Conservation (phyloP, 2,888 invertebrate genomes). For the Drosophila seclusa region DNA sequence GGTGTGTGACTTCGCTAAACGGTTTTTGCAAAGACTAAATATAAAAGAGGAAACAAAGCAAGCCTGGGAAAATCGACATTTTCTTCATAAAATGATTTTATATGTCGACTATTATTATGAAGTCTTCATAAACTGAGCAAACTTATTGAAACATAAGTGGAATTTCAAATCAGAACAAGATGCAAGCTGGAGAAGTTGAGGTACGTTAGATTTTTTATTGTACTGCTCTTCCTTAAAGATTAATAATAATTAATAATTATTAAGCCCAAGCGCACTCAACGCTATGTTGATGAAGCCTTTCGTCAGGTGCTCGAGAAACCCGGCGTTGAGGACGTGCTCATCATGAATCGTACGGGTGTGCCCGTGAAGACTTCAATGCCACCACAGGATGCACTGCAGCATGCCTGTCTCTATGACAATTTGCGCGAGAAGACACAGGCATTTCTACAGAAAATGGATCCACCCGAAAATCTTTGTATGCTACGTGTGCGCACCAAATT, state of each 20-base stretch:
- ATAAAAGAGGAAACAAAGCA: not conserved
- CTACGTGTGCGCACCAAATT: conserved; percentile 79
- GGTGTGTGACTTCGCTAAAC: conserved; percentile 2
- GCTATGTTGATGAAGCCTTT: conserved; percentile 82
- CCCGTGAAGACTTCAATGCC: conserved; percentile 82
- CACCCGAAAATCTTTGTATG: conserved; percentile 71
- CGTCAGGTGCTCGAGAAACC: conserved; percentile 70
- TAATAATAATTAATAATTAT: not conserved
- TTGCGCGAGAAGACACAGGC: conserved; percentile 79
- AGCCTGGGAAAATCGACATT: not conserved
- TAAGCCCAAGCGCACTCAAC: conserved; percentile 77
- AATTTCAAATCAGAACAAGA: not conserved
- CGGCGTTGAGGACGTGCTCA: conserved; percentile 79
- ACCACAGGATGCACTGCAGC: conserved; percentile 69
- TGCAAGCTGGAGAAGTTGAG: conserved; percentile 49
- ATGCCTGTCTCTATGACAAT: conserved; percentile 81
- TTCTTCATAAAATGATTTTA: too few relatives aligned
- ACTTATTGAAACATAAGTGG: not conserved
- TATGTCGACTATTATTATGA: conserved; percentile 13
- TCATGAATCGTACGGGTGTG: conserved; percentile 81
- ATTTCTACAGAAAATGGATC: conserved; percentile 77
- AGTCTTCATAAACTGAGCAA: conserved; percentile 3
- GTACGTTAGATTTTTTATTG: conserved; percentile 14
- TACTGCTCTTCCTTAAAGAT: not conserved
- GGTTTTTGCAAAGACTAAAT: conserved; percentile 13